Base-by-base conservation (phyloP, 2,113 vertebrate species). In the Nerophis ophidion region DNA sequence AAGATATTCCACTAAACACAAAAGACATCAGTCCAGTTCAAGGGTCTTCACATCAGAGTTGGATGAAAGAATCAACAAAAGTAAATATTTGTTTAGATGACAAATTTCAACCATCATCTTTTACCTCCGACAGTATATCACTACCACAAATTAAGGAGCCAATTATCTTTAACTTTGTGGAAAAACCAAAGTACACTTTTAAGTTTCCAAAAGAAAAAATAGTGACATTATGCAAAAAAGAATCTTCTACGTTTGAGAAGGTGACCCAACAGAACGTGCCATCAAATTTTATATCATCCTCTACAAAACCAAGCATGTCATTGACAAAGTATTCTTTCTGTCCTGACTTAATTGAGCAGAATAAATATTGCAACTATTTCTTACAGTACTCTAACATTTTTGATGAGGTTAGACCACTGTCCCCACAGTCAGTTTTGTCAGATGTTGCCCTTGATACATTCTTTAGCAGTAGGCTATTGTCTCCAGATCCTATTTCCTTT, bases 101-200 rank as follows among this genome's bases (percentile, higher is more conserved):
- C 0, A 46, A 60, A 34, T 1, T 52, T 48, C 1, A 57, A 0
- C 34, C 38, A 16, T 5, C 60, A 9, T 19, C 8, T 7, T 0
- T 0, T 10, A 14, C 1, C 0, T 12, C 0, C n/a, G 0, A 33
- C 0, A 33, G 8, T 3, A 38, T 51, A 0, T 16, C 17, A 12
- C 5, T 65, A 40, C 0, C 6, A 19, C 6, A 16, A 50, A 8
- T 2, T 8, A 2, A 6, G 0, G 35, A 51, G 60, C 44, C 54
- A 50, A 14, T 63, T 4, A 48, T 74, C 0, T 87, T 77, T 52
- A 52, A 74, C 6, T 57, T 85, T 0, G 42, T 59, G 0, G 50
- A 68, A 5, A 80, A 58, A 38, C 48, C 40, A 53, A 72, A 58
- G n/a, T 76, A 66, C 12, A 46, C 36, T 36, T 70, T 85, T 0